Conservation (phyloP, 23 tunicate genomes). For the Styela clava region DNA sequence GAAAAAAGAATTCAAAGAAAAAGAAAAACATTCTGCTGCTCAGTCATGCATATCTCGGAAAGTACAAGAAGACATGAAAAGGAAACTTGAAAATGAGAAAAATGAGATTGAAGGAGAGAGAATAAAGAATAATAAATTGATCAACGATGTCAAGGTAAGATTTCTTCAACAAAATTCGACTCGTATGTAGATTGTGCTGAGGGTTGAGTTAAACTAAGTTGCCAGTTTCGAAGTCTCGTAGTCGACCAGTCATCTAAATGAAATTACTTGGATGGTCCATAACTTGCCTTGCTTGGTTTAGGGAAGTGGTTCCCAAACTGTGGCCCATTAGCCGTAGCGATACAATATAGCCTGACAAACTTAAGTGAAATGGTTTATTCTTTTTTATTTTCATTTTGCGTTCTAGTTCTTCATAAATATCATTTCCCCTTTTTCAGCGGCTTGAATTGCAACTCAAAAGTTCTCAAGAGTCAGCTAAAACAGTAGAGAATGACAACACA, state of each 20-base stretch:
- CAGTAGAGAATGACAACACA: background rate
- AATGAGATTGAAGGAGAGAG: background rate
- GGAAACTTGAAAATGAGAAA: background rate
- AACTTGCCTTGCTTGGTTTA: too few relatives aligned
- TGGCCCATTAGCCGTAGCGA: too few relatives aligned
- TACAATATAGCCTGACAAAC: too few relatives aligned
- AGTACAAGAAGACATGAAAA: constrained; percentile 6
- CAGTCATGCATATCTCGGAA: constrained; percentile 14
- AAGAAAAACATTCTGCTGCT: background rate
- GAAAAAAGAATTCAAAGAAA: background rate
- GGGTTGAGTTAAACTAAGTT: too few relatives aligned
- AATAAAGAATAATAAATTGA: background rate
- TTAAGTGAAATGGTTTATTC: too few relatives aligned
- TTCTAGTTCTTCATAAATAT: too few relatives aligned
- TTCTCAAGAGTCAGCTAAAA: background rate
- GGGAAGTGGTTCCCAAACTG: too few relatives aligned
- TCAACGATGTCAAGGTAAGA: background rate
- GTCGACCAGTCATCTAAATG: too few relatives aligned
- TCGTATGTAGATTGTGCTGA: too few relatives aligned
- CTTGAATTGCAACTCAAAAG: background rate
- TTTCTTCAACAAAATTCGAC: background rate
- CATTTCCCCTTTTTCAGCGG: background rate
- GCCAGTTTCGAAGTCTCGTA: too few relatives aligned
- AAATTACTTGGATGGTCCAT: too few relatives aligned
- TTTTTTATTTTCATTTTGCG: too few relatives aligned